phyloP scores from a whole-genome alignment of 2,113 vertebrate species.

The Orientallactaga bullata region DNA sequence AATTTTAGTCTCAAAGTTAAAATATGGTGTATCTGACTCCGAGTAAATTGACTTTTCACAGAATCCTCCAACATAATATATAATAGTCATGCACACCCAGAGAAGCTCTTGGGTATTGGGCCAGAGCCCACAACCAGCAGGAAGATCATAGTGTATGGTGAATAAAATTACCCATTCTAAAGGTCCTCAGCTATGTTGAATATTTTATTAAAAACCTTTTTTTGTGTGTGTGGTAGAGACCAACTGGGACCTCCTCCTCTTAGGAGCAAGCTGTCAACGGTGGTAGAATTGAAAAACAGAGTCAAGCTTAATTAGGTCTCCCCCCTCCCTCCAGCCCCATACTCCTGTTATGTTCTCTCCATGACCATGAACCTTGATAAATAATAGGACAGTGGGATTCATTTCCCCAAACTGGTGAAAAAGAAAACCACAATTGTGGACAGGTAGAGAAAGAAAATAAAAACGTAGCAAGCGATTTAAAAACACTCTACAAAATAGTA shows the following conservation, averaged over 20 bases:
- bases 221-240: conserved; percentile 68
- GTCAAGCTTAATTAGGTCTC: conserved; percentile 79
- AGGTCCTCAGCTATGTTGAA: conserved; percentile 70
- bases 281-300: conserved; percentile 76
- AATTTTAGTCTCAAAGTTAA: conserved; percentile 77
- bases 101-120: conserved; percentile 80
- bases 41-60: conserved; percentile 77
- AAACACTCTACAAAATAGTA: conserved; percentile 19
- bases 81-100: conserved; percentile 59
- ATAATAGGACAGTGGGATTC: conserved; percentile 61
- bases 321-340: conserved; percentile 40
- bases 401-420: conserved; percentile 11
- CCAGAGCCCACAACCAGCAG: conserved; percentile 65
- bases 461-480: conserved; percentile 51
- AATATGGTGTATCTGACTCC: conserved; percentile 67
- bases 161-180: conserved; percentile 77
- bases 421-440: conserved; percentile 17
- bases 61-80: conserved; percentile 68
- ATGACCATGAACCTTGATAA: conserved; percentile 58
- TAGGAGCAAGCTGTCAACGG: conserved; percentile 64
- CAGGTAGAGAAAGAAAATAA: conserved; percentile 51
- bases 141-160: conserved; percentile 79
- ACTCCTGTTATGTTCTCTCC: conserved; percentile 60
- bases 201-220: conserved; percentile 79
- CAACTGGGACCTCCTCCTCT: conserved; percentile 70